Evolutionary conservation across 2,888 invertebrate species (phyloP).

Genomic region (Ichneumon xanthorius): DNA sequence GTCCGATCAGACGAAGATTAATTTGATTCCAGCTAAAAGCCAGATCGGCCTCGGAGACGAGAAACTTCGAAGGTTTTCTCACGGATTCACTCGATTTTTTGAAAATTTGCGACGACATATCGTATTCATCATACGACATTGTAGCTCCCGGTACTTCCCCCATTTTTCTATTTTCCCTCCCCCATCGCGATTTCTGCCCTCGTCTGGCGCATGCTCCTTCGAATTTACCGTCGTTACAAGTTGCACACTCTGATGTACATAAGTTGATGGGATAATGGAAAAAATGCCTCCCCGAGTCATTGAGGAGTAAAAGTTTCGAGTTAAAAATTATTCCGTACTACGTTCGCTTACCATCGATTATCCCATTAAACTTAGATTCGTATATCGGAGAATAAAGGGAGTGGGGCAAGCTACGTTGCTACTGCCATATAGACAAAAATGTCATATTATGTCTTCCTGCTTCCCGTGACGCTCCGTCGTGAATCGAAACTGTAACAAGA

Average conservation of each 20-base stretch:
- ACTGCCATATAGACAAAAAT: neutral
- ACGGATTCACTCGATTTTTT: neutral
- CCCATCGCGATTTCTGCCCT: slow-evolving; percentile 19
- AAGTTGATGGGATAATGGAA: too few relatives aligned
- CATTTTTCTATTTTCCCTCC: neutral
- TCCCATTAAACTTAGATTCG: slow-evolving; percentile 12
- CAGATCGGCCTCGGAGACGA: slow-evolving; percentile 23
- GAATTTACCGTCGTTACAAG: slow-evolving; percentile 10
- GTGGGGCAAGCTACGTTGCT: neutral
- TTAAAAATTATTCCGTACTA: slow-evolving; percentile 10
- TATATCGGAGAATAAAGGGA: neutral
- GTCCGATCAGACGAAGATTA: slow-evolving; percentile 69
- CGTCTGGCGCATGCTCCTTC: slow-evolving; percentile 22
- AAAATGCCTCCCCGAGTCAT: neutral
- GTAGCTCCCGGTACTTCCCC: neutral
- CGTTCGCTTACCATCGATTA: slow-evolving; percentile 19
- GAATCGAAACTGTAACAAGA: neutral
- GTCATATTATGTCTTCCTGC: neutral
- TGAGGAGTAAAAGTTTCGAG: slow-evolving; percentile 36
- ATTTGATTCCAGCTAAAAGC: slow-evolving; percentile 71
- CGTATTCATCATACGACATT: neutral
- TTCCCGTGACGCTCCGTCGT: neutral
- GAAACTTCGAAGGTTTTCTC: neutral
- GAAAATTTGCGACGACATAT: neutral
- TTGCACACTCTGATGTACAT: neutral